Base-by-base conservation (phyloP, 2,888 invertebrate genomes). In the Himalopsyche kuldschensis region DNA sequence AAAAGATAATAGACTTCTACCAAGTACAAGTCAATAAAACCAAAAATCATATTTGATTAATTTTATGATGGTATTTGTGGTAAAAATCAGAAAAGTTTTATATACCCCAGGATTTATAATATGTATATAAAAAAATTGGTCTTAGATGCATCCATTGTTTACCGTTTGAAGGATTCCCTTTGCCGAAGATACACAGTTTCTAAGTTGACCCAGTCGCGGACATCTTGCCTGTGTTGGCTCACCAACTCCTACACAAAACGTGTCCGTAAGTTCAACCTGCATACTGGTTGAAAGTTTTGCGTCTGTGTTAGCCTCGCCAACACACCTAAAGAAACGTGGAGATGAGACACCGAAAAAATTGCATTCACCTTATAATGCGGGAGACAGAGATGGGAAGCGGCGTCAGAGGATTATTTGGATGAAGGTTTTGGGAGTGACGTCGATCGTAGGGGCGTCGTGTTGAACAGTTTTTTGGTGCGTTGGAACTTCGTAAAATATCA, bases 341-440 rank as follows among this genome's bases (percentile, higher is more conserved):
- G 55, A 55, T 55, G 55, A 55, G 55, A 55, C 55, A 24, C 41
- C 41, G n/a, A 55, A 55, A 75, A 31, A 75, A 75, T n/a, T n/a
- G 75, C 32, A 30, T 31, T 75, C 17, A 75, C 6, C 17, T 75
- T 75, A 75, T 75, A 75, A 75, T 35, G 27, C 4, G 82, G 30
- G 30, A 41, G 82, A 82, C 20, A 41, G 78, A 78, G 82, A 82
- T 31, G 82, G 48, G 41, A 27, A 32, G 78, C 48, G 80, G 80
- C 75, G 82, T 82, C 82, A 6, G 55, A 55, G 55, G 55, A 55
- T 55, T 20, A 55, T 55, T 55, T 55, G 55, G 55, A 55, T 55
- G 55, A 55, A 55, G 55, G 20, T 55, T 55, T 55, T 24, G 55
- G 55, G 55, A 55, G 55, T 15, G 55, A 55, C 55, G 55, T 20